Evolutionary conservation across 2,113 vertebrate species (phyloP).

Genomic region (Propithecus coquereli): DNA sequence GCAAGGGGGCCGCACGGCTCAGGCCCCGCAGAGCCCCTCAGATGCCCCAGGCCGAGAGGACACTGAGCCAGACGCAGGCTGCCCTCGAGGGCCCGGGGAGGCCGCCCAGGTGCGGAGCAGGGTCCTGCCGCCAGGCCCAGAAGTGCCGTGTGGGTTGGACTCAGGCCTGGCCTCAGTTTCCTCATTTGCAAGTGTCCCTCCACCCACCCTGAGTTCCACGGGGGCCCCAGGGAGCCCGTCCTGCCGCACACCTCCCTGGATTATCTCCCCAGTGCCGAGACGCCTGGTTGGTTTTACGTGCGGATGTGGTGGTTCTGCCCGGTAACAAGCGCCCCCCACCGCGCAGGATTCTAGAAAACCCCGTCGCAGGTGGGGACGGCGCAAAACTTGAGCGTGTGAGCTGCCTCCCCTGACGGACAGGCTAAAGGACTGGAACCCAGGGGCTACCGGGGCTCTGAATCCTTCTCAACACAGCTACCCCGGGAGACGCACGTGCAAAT

Average conservation of each 20-base stretch:
- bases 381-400: fast-evolving
- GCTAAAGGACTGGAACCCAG: fast-evolving
- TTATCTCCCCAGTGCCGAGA: too few relatives aligned
- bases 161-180: background rate
- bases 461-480: background rate
- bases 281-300: too few relatives aligned
- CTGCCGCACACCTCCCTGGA: too few relatives aligned
- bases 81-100: fast-evolving
- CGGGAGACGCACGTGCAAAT: fast-evolving
- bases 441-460: fast-evolving
- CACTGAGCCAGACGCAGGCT: background rate
- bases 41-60: background rate
- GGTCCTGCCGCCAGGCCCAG: background rate
- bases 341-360: background rate
- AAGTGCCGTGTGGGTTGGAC: too few relatives aligned
- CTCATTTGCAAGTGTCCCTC: background rate
- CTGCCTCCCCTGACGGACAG: fast-evolving
- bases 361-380: background rate
- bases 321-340: background rate
- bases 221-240: background rate
- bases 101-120: background rate
- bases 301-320: background rate
- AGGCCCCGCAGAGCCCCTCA: background rate
- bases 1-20: too few relatives aligned
- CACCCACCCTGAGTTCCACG: background rate